Conservation (phyloP, 2,888 invertebrate species). For the Cantharis flavilabris region DNA sequence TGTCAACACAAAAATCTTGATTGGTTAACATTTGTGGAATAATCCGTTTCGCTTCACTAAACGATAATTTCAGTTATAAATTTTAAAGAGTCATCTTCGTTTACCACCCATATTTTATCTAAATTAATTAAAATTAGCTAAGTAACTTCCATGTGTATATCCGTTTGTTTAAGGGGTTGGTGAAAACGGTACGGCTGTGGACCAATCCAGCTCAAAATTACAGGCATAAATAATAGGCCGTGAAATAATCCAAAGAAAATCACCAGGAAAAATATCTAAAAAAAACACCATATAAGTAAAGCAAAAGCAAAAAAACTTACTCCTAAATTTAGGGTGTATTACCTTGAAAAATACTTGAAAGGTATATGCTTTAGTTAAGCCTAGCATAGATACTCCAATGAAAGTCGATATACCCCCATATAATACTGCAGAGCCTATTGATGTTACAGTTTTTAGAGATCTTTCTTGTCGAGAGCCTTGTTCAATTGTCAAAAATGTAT, state of each 20-base stretch:
- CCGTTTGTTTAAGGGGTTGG: conserved; percentile 38
- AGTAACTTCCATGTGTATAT: conserved; percentile 9
- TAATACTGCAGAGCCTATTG: conserved; percentile 77
- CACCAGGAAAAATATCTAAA: conserved; percentile 75
- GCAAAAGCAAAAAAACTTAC: too few relatives aligned
- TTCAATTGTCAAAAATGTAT: conserved; percentile 72
- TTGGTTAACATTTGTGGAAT: too few relatives aligned
- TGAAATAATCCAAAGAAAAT: conserved; percentile 79
- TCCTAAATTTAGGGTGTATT: not conserved
- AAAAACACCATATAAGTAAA: too few relatives aligned
- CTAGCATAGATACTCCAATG: conserved; percentile 71
- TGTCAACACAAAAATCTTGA: too few relatives aligned
- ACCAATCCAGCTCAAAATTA: conserved; percentile 74
- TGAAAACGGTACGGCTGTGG: conserved; percentile 59
- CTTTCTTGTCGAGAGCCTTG: conserved; percentile 62
- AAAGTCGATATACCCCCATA: conserved; percentile 80
- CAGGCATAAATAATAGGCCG: conserved; percentile 76
- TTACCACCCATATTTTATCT: not conserved
- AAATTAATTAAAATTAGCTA: not conserved
- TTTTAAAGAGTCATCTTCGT: not conserved
- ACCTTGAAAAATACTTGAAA: conserved; percentile 75
- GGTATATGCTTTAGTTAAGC: conserved; percentile 74
- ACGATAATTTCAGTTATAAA: not conserved
- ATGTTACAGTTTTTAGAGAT: conserved; percentile 67
- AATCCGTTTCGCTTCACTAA: too few relatives aligned